Conservation (phyloP, 2,113 vertebrate species). For the Chloropsis hardwickii region DNA sequence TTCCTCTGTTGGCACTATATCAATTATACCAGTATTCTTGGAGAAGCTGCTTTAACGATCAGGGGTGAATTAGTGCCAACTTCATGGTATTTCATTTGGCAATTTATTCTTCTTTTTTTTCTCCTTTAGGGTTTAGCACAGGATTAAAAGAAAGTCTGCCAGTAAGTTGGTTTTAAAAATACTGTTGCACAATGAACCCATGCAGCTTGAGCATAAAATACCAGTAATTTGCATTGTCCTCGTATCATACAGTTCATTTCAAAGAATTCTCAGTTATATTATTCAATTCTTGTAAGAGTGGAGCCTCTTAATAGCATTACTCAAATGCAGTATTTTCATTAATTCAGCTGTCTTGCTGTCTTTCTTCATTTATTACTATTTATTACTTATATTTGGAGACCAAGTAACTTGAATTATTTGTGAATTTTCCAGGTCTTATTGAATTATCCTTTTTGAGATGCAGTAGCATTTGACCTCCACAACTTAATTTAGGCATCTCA, state of each 20-base stretch:
- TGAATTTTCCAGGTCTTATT: neutral
- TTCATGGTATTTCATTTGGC: neutral
- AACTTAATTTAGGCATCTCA: neutral
- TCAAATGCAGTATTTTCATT: neutral
- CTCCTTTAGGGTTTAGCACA: neutral
- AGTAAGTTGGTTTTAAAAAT: neutral
- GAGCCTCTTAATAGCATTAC: neutral
- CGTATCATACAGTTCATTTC: neutral
- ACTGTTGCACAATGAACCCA: neutral
- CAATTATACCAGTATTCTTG: neutral
- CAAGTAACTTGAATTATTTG: neutral
- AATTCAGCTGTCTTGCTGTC: neutral
- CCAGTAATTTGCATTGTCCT: neutral
- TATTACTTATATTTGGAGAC: neutral
- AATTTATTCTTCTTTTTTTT: neutral
- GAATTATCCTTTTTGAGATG: neutral
- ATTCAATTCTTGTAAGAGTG: neutral
- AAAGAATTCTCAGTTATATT: neutral
- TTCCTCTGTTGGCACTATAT: neutral
- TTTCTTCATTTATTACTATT: neutral
- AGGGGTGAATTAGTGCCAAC: neutral
- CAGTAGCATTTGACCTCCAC: neutral
- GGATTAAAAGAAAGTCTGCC: neutral
- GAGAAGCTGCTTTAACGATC: neutral
- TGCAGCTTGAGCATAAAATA: neutral